Percentiles rank a stretch among this genome's conserved stretches.
Conservation (phyloP, 2,888 invertebrate species). For the Pyrrhosoma nymphula region DNA sequence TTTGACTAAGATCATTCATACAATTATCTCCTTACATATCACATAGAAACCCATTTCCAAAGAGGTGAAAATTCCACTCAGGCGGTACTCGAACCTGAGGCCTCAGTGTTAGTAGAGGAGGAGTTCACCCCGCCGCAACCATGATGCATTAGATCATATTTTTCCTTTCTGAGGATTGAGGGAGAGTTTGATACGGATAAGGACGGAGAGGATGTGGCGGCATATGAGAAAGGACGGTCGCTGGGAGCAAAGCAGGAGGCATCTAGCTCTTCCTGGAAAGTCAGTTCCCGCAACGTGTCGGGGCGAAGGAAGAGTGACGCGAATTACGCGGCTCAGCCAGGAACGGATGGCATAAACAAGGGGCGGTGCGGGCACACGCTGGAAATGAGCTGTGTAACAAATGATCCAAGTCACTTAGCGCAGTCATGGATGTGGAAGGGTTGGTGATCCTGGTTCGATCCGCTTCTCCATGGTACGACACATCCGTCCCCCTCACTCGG, state of each 20-base stretch:
- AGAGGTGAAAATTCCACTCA: too few relatives aligned
- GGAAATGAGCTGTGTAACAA: constrained; percentile 45
- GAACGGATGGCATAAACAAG: neutral
- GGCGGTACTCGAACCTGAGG: too few relatives aligned
- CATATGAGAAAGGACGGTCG: neutral
- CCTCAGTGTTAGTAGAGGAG: too few relatives aligned
- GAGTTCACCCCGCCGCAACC: too few relatives aligned
- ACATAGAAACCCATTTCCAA: too few relatives aligned
- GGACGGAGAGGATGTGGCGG: neutral
- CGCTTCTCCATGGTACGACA: neutral
- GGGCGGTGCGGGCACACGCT: constrained; percentile 11
- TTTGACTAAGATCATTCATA: too few relatives aligned
- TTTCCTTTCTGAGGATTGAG: neutral
- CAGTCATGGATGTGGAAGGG: neutral
- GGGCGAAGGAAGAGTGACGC: constrained; percentile 27
- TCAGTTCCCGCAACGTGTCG: neutral
- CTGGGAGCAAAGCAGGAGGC: neutral
- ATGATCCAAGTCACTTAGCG: constrained; percentile 35
- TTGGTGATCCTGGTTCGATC: neutral
- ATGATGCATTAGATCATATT: neutral
- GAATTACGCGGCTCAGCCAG: neutral
- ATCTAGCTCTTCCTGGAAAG: neutral
- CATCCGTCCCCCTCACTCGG: neutral
- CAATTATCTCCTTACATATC: too few relatives aligned
- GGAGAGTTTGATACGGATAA: neutral